These are phyloP conservation scores for Anhinga anhinga DNA, from an alignment of 2,113 vertebrate genomes.

Conservation along the genomic window DNA sequence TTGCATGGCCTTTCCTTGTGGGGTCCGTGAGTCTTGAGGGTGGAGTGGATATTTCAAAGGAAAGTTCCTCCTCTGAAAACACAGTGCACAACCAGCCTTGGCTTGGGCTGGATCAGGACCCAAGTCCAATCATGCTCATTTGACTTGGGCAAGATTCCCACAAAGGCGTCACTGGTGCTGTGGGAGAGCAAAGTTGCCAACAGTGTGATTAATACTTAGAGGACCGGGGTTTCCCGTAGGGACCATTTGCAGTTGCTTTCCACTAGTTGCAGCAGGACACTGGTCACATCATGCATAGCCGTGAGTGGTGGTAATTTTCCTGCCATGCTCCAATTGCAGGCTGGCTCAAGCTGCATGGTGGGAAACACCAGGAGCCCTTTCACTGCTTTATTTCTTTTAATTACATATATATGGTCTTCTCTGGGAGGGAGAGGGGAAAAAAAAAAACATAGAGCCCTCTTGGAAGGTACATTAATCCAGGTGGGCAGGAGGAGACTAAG, in stretches of 20 bases:
- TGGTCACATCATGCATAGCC: background rate
- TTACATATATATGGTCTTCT: background rate
- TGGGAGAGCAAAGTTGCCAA: background rate
- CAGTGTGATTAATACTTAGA: background rate
- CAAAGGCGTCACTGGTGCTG: background rate
- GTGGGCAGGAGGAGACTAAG: background rate
- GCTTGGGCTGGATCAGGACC: background rate
- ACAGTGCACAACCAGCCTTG: background rate
- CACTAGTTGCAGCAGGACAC: background rate
- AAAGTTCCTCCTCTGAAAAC: background rate
- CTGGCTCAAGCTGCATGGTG: background rate
- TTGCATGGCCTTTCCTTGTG: background rate
- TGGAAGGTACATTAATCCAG: background rate
- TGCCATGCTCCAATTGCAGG: background rate
- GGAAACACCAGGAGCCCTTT: background rate
- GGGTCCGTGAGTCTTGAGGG: accelerated
- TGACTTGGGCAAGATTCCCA: background rate
- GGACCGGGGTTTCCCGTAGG: background rate
- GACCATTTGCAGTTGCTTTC: background rate
- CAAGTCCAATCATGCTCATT: background rate
- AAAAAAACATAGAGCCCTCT: background rate
- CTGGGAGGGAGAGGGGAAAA: background rate
- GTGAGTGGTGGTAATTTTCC: background rate
- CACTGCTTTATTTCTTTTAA: background rate
- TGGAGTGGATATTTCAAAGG: background rate